Evolutionary conservation across 2,797 vertebrate genomes (phyloP).

Genomic region (Bradypodion pumilum): DNA sequence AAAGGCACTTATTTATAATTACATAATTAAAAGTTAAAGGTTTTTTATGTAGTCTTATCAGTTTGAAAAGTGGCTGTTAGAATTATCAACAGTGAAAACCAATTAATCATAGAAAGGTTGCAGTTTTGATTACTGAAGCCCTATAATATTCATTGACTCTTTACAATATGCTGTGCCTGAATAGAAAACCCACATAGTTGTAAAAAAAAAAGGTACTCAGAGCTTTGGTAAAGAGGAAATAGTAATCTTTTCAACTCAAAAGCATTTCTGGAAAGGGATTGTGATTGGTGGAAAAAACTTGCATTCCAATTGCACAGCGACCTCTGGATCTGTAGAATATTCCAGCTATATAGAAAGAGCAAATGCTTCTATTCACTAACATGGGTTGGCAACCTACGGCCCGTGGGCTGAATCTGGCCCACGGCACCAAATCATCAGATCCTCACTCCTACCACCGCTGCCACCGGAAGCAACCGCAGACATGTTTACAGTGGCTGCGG

Average conservation of each 20-base stretch:
- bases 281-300: neutral
- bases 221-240: neutral
- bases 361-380: neutral
- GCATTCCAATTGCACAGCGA: neutral
- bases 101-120: neutral
- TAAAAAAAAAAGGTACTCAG: neutral
- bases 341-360: neutral
- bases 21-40: neutral
- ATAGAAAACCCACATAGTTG: neutral
- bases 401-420: too few species aligned
- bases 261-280: neutral
- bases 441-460: too few species aligned
- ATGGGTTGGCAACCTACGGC: too few species aligned
- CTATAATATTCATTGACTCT: neutral
- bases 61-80: neutral
- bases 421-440: too few species aligned
- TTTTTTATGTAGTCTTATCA: neutral
- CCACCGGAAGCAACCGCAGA: too few species aligned
- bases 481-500: too few species aligned
- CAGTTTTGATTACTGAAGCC: neutral
- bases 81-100: neutral
- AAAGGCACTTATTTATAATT: neutral
- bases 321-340: neutral
- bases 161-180: neutral
- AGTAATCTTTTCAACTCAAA: neutral